Base-by-base conservation (phyloP, 2,888 invertebrate species). In the Leptinotarsa tumamoca region DNA sequence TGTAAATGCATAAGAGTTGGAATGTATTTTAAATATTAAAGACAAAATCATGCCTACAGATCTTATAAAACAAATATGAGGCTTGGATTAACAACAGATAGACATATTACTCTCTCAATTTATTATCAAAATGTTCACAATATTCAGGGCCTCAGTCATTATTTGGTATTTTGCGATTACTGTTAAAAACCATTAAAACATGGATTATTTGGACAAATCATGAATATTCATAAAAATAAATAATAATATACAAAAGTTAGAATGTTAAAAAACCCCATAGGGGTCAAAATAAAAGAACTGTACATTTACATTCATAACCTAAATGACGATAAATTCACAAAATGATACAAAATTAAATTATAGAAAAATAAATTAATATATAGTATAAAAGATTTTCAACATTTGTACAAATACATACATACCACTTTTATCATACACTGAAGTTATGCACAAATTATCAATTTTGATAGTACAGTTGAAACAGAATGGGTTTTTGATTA, bases 1-100 rank as follows among this genome's bases (percentile, higher is more conserved):
- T 87, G 86, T 85, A 84, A 86, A 85, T 85, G 85, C 83, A 82
- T 85, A 82, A 82, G 83, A 85, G 84, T 85, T 87, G 87, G 87
- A 87, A 87, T 87, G 87, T 87, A 85, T 86, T 85, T 82, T 81
- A 84, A 82, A 82, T 79, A 78, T 77, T 74, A 84, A 86, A 85
- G 85, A 86, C 85, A 85, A 79, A 58, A 78, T 78, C 72, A 80
- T 82, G 82, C 82, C 86, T 86, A 87, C 87, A 87, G 87, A 87
- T 87, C 87, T 87, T 85, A 84, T 84, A 83, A 83, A 84, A 85
- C 83, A 85, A 84, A 82, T 80, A 78, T 82, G 85, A 85, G 84
- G 84, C 84, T 82, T 81, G 83, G 81, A 83, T 81, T 82, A 84
- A 84, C 81, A 85, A 83, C 83, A 80, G 77, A 82, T 81, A 82